Conservation (phyloP, 2,113 vertebrate genomes). For the Galemys pyrenaicus region DNA sequence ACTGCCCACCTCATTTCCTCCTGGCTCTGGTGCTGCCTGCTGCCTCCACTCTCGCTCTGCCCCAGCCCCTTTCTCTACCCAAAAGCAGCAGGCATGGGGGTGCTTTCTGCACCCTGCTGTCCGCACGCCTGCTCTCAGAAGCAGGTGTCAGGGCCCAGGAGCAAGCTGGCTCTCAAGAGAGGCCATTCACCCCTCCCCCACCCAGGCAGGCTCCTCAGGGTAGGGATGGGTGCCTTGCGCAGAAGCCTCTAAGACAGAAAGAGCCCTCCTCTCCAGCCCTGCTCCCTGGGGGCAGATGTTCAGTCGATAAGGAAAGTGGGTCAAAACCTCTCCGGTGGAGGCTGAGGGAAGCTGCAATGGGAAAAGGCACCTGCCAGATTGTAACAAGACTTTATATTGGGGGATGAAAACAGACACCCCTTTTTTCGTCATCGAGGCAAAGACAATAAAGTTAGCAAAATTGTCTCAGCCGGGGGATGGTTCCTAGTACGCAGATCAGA, state of each 20-base stretch:
- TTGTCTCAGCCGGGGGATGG: neutral
- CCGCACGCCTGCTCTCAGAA: neutral
- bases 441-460: neutral
- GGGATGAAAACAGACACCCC: neutral
- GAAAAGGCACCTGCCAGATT: neutral
- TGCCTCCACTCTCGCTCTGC: neutral
- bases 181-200: neutral
- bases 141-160: neutral
- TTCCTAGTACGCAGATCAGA: neutral
- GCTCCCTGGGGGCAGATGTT: neutral
- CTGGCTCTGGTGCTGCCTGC: neutral
- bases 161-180: neutral
- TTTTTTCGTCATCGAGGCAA: neutral
- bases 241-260: neutral
- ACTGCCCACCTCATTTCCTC: neutral
- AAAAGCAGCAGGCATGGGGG: neutral
- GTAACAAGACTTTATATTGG: neutral
- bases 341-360: too few species aligned
- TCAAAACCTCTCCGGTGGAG: neutral
- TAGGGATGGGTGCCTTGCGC: neutral
- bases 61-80: neutral
- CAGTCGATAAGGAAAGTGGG: accelerated
- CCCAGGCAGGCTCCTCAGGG: too few species aligned
- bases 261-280: neutral
- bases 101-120: too few species aligned